A percentile compares a stretch with the other conserved stretches of the same genome.
These are phyloP conservation scores for Ceyx melanurus DNA, from an alignment of 2,113 vertebrate genomes.

Conservation along the genomic window DNA sequence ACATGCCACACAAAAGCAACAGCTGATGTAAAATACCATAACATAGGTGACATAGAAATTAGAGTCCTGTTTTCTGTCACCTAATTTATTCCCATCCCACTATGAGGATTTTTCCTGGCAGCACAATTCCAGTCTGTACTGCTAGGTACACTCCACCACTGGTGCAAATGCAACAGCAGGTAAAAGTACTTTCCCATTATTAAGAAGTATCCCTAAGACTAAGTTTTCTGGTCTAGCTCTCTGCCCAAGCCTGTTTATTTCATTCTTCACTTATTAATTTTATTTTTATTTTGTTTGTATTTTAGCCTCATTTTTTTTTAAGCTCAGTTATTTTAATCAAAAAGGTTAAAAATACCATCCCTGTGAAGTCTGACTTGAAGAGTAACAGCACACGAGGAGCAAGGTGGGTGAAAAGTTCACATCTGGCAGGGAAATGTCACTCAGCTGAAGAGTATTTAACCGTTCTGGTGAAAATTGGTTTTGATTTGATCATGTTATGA, in stretches of 20 bases:
- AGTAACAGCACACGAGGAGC: neutral
- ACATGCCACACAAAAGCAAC: neutral
- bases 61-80: slow-evolving; percentile 38
- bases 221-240: neutral
- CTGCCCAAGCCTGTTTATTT: neutral
- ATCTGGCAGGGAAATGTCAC: slow-evolving; percentile 56
- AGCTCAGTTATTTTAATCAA: neutral
- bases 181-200: neutral
- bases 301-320: neutral
- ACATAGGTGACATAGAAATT: slow-evolving; percentile 40
- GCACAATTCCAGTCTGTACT: slow-evolving; percentile 3
- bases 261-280: neutral
- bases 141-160: slow-evolving; percentile 27
- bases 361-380: slow-evolving; percentile 3
- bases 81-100: slow-evolving; percentile 47
- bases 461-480: slow-evolving; percentile 63
- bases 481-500: slow-evolving; percentile 70
- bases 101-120: slow-evolving; percentile 41
- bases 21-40: slow-evolving; percentile 42
- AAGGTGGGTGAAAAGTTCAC: slow-evolving; percentile 58
- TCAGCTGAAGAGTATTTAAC: slow-evolving; percentile 54
- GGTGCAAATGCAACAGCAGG: slow-evolving; percentile 1
- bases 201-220: neutral
- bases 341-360: neutral
- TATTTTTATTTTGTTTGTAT: neutral